Percentiles rank a stretch among this genome's conserved stretches.
phyloP scores from a whole-genome alignment of 2,888 invertebrate genomes.

The Rhimphoctona megacephalus region DNA sequence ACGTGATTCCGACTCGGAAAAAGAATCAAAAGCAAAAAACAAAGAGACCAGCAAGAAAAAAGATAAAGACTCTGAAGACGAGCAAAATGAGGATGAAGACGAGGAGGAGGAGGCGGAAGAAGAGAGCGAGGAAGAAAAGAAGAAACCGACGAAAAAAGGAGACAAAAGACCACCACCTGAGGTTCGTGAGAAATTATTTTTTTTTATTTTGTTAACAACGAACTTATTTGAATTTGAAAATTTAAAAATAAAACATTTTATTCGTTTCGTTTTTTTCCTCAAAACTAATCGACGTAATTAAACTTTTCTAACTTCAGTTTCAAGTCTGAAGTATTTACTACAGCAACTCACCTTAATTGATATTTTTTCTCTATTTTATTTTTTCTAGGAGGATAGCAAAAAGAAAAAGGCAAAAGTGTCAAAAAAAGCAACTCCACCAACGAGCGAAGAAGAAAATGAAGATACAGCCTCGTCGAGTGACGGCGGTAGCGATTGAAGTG shows the following conservation, averaged over 20 bases:
- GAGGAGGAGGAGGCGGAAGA: conserved; percentile 16
- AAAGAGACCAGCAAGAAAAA: conserved; percentile 68
- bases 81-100: conserved; percentile 59
- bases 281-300: not conserved
- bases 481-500: conserved; percentile 79
- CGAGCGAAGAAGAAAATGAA: conserved; percentile 87
- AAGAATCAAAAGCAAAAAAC: conserved; percentile 74
- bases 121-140: conserved; percentile 74
- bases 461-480: conserved; percentile 84
- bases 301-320: conserved; percentile 6
- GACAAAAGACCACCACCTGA: conserved; percentile 72
- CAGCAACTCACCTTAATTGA: not conserved
- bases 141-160: conserved; percentile 74
- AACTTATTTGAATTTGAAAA: not conserved
- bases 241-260: no score
- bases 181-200: conserved; percentile 64
- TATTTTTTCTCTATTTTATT: not conserved
- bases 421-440: conserved; percentile 85
- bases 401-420: conserved; percentile 84
- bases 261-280: no score
- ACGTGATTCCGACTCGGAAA: conserved; percentile 74
- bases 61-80: conserved; percentile 44
- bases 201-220: not conserved
- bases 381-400: conserved; percentile 77
- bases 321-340: not conserved